Conservation (phyloP, 2,797 vertebrate species). For the Thalassophryne amazonica region DNA sequence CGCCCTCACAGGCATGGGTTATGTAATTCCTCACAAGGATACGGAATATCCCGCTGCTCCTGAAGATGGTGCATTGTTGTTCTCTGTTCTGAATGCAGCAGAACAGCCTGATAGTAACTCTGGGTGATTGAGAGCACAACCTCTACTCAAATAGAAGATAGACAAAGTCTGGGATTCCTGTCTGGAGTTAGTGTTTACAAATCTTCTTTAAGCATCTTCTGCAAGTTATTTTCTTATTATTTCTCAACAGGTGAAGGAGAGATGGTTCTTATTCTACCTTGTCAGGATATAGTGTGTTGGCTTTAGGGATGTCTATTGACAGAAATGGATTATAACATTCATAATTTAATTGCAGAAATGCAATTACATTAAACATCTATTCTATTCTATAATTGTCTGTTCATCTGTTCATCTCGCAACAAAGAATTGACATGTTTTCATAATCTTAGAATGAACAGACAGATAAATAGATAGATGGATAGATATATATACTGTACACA, state of each 20-base stretch:
- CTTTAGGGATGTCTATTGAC: no score
- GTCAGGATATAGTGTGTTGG: no score
- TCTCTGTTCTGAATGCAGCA: conserved; percentile 10
- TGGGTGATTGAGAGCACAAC: neutral
- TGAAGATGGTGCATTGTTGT: conserved; percentile 4
- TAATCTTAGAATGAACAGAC: no score
- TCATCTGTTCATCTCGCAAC: no score
- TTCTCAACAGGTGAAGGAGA: neutral
- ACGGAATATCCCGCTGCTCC: conserved; percentile 1
- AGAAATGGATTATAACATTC: no score
- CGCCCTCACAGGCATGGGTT: neutral
- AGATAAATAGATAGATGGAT: no score
- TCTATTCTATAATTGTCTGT: no score
- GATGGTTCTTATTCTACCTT: no score
- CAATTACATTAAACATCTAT: no score
- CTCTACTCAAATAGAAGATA: conserved; percentile 10
- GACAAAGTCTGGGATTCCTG: conserved; percentile 5
- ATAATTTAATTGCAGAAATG: no score
- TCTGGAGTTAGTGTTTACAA: conserved; percentile 1
- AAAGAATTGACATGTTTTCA: no score
- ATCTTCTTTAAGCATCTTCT: neutral
- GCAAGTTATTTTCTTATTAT: neutral
- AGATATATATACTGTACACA: no score
- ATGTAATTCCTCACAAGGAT: conserved; percentile 19
- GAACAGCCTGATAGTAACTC: neutral